Conservation (phyloP, 1,140 invertebrate species). For the Gryon sp. region DNA sequence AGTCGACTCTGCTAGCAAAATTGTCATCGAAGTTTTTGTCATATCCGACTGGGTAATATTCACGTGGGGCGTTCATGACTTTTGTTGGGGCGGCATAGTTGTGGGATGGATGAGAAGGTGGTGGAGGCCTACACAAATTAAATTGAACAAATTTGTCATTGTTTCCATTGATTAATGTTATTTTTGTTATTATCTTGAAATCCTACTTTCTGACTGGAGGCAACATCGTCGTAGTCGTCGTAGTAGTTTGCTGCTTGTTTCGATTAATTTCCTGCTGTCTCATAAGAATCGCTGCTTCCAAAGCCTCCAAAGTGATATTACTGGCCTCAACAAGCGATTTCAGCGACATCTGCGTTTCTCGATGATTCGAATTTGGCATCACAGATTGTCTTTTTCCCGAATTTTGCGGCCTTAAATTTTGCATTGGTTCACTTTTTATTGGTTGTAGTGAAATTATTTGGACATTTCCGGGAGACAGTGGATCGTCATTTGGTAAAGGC, state of each 20-base stretch:
- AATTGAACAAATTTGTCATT: too few species aligned
- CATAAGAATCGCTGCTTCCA: conserved; percentile 85
- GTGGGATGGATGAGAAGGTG: conserved; percentile 54
- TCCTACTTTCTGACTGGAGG: conserved; percentile 69
- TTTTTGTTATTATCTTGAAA: too few species aligned
- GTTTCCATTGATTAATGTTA: too few species aligned
- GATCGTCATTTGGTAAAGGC: conserved; percentile 71
- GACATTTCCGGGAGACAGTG: conserved; percentile 70
- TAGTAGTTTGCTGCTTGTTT: conserved; percentile 77
- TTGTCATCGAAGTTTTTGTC: conserved; percentile 93
- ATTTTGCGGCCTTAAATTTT: conserved; percentile 36
- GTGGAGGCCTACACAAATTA: too few species aligned
- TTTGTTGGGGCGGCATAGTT: conserved; percentile 80
- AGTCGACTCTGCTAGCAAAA: conserved; percentile 89
- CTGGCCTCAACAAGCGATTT: conserved; percentile 82
- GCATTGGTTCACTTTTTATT: conserved; percentile 45
- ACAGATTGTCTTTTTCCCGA: conserved; percentile 56
- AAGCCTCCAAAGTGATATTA: conserved; percentile 86
- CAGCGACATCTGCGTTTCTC: conserved; percentile 78
- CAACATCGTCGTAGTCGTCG: conserved; percentile 73
- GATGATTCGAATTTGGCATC: conserved; percentile 60
- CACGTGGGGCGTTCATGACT: conserved; percentile 93
- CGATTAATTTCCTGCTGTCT: conserved; percentile 84
- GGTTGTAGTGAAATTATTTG: conserved; percentile 71
- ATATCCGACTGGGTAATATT: conserved; percentile 92